Evolutionary conservation across 2,113 vertebrate species (phyloP), one percentile per base, ranked within the genome.

Genomic region (Petrocephalus zakoni): DNA sequence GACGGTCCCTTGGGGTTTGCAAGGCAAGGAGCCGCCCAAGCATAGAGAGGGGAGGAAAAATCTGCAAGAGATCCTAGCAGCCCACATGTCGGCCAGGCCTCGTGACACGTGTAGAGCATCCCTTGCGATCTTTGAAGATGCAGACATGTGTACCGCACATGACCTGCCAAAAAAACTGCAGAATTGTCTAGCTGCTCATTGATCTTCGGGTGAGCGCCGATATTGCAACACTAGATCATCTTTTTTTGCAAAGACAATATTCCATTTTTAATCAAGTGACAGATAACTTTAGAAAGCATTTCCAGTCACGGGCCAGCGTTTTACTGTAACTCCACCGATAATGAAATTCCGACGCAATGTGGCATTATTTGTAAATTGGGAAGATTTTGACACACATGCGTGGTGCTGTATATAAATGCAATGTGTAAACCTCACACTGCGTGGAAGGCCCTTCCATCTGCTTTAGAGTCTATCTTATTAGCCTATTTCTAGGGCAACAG

Each of bases 71-170:
- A 21, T 10, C 87, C 25, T 10, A 64, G 21, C 19, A 10, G 86
- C 91, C 92, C 94, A 93, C 92, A 93, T 92, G 93, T 91, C 37
- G 90, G 89, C 88, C 94, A 94, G 92, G 91, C 93, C 88, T 90
- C 91, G 90, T 92, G 92, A 91, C 92, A 92, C 93, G 93, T 92
- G 93, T 93, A 92, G 92, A 93, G 92, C 92, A 94, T 94, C 93
- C 91, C 93, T 91, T 88, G 90, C 83, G 88, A 92, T 93, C 94
- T 95, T 94, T 94, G 94, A 94, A 93, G 93, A 94, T 94, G 93
- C 93, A 93, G 94, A 93, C 93, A 93, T 93, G 92, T 93, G 91
- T 92, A 90, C 93, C 93, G 93, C 94, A 94, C 94, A 92, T 93
- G 92, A 90, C 92, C 92, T 92, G 90, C 93, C 93, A 92, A 92